Percentiles rank a stretch among this genome's conserved stretches.
These are phyloP conservation scores for Xestobium rufovillosum DNA, from an alignment of 2,888 invertebrate genomes.

Conservation along the genomic window DNA sequence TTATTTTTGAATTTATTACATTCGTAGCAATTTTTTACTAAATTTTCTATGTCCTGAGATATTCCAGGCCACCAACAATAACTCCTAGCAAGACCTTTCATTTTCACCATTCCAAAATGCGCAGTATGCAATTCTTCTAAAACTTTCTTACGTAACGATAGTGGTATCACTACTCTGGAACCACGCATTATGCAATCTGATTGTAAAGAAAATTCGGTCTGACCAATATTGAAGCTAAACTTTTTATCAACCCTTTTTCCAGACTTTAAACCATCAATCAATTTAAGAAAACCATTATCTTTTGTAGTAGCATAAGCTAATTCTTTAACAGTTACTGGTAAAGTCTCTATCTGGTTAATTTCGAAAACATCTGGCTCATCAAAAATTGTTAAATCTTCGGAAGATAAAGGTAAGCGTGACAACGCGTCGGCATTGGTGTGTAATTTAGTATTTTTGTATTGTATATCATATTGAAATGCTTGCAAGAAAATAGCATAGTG, in stretches of 20 bases:
- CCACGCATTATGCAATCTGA: slow-evolving; percentile 4
- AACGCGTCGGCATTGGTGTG: slow-evolving; percentile 2
- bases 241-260: neutral
- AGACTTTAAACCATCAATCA: neutral
- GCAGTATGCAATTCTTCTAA: slow-evolving; percentile 11
- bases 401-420: neutral
- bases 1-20: slow-evolving; percentile 18
- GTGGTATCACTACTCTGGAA: slow-evolving; percentile 4
- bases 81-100: slow-evolving; percentile 13
- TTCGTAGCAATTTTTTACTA: slow-evolving; percentile 11
- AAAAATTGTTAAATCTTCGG: neutral
- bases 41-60: slow-evolving; percentile 14
- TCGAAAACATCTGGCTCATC: slow-evolving; percentile 6
- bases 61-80: slow-evolving; percentile 17
- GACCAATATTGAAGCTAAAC: slow-evolving; percentile 1
- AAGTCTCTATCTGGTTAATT: slow-evolving; percentile 8
- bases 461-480: neutral
- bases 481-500: too few relatives aligned
- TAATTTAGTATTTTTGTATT: slow-evolving; percentile 2
- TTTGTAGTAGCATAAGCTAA: slow-evolving; percentile 5
- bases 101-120: slow-evolving; percentile 10
- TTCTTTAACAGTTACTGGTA: slow-evolving; percentile 9
- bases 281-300: slow-evolving; percentile 7
- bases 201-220: slow-evolving; percentile 9
- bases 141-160: slow-evolving; percentile 4